phyloP scores from a whole-genome alignment of 1,140 invertebrate species.

The Aplysia californica region DNA sequence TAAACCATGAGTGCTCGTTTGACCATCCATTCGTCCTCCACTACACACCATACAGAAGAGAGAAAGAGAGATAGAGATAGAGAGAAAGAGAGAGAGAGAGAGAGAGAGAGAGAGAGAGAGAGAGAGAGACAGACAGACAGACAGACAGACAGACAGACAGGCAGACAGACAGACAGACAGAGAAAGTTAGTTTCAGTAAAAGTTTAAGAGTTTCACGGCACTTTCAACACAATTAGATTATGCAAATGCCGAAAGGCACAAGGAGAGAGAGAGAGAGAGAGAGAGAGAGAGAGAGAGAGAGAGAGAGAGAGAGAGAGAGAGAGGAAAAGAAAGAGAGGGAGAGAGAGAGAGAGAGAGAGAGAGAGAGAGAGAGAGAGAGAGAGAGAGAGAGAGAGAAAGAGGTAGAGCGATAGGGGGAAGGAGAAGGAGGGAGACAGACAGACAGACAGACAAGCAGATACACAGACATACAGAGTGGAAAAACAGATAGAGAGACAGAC shows the following conservation, averaged over 20 bases:
- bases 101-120: background rate
- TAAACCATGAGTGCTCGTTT: too few species aligned
- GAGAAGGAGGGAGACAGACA: background rate
- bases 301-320: conserved; percentile 23
- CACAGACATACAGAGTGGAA: conserved; percentile 13
- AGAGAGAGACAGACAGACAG: background rate
- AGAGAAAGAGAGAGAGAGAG: background rate
- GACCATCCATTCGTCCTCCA: too few species aligned
- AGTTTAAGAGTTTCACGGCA: too few species aligned
- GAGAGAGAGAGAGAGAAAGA: too few species aligned
- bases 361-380: background rate
- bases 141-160: too few species aligned
- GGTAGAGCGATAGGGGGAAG: too few species aligned
- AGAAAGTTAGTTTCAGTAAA: background rate
- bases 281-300: conserved; percentile 21
- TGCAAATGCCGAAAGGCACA: too few species aligned
- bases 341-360: conserved; percentile 15
- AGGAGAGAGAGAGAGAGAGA: background rate
- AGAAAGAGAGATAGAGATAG: too few species aligned
- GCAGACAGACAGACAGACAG: too few species aligned
- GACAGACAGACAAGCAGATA: conserved; percentile 4
- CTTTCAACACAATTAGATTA: too few species aligned
- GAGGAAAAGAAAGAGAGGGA: background rate
- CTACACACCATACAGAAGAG: too few species aligned
- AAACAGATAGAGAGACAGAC: background rate